A percentile compares a stretch with the other conserved stretches of the same genome.
Evolutionary conservation across 2,113 vertebrate genomes (phyloP).

Genomic region (Eurystomus gularis): DNA sequence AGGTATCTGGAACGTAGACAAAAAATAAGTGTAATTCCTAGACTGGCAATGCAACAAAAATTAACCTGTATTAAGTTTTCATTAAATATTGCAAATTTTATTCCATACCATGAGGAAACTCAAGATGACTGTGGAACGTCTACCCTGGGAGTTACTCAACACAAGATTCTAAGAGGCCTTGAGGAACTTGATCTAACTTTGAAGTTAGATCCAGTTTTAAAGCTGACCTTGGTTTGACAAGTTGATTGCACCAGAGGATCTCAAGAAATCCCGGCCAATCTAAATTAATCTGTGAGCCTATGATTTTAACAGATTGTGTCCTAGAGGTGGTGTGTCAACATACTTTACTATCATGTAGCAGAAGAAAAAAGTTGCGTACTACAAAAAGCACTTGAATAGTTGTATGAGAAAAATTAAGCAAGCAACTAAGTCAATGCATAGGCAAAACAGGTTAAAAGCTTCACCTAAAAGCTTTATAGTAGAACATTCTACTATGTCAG

Average conservation of each 20-base stretch:
- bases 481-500: background rate
- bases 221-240: background rate
- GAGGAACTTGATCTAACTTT: background rate
- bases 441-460: background rate
- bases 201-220: background rate
- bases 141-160: background rate
- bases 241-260: background rate
- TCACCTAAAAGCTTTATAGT: background rate
- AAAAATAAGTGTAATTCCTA: background rate
- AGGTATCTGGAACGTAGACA: background rate
- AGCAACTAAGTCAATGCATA: background rate
- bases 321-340: background rate
- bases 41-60: background rate
- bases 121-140: fast-evolving
- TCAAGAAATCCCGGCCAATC: background rate
- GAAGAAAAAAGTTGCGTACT: background rate
- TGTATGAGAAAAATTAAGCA: background rate
- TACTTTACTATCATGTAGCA: background rate
- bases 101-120: background rate
- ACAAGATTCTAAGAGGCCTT: background rate
- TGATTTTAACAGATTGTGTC: background rate
- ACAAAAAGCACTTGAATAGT: background rate
- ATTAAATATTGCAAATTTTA: background rate
- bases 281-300: background rate
- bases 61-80: background rate